Evolutionary conservation across 2,113 vertebrate species (phyloP).

Genomic region (Phodopus roborovskii): DNA sequence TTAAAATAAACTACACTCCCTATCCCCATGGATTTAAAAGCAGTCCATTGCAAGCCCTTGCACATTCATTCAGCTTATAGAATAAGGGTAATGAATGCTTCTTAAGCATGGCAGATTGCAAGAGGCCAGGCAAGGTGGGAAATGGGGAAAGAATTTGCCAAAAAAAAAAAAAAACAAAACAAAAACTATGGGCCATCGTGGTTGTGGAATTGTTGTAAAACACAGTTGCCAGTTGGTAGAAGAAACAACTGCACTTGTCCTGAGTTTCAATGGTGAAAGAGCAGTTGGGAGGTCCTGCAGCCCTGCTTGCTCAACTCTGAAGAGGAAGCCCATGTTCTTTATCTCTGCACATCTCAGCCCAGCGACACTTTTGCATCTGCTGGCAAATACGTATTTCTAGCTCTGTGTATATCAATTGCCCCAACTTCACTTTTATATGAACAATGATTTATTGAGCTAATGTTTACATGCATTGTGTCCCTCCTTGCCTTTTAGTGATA

Average conservation of each 20-base stretch:
- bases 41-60: conserved; percentile 27
- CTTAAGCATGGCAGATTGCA: neutral
- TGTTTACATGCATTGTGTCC: neutral
- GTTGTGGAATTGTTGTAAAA: neutral
- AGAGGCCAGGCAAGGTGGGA: neutral
- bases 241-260: neutral
- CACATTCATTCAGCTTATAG: neutral
- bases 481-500: neutral
- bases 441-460: neutral
- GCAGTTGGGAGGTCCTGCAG: neutral
- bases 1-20: conserved; percentile 66
- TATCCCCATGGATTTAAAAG: conserved; percentile 65
- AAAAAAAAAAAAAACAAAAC: no score
- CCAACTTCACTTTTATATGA: neutral
- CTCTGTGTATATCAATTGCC: neutral
- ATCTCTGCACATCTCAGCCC: neutral
- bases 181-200: neutral
- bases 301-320: neutral
- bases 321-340: neutral
- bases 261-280: neutral
- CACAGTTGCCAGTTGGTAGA: neutral
- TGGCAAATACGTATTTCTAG: neutral
- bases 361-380: neutral
- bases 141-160: neutral
- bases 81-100: conserved; percentile 21